Evolutionary conservation across 2,797 vertebrate species (phyloP), one percentile per base, ranked within the genome.

Genomic region (Manis crassicaudata): DNA sequence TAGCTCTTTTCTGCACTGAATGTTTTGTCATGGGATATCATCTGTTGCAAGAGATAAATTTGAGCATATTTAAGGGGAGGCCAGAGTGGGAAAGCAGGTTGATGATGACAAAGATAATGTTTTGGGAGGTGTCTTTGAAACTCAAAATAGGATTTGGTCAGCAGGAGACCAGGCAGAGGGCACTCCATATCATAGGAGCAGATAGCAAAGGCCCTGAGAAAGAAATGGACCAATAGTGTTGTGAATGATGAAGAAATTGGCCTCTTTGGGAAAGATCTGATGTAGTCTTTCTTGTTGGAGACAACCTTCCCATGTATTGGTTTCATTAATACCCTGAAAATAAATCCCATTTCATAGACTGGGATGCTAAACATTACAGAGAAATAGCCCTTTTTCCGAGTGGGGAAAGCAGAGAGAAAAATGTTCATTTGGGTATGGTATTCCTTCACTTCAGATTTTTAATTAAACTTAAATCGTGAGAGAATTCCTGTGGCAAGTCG

Each of bases 71-170:
- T 70, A 25, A 3, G 20, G 32, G 46, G 54, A 88, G 18, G 27
- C 46, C 18, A 60, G 4, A 79, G 11, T 43, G 25, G 5, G 63
- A 83, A 20, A 10, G 32, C 17, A 94, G 62, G 54, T 46, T 96
- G 86, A 91, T 93, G 56, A 95, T 83, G 60, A 92, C 6, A 5
- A 88, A 94, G 80, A 95, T 40, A 72, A 80, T 17, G 83, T 93
- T 70, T 29, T 54, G 20, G 50, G 18, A 18, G 52, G 14, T 68
- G 35, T 32, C 27, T 68, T 96, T 80, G 70, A 67, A 68, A 25
- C 3, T 88, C 11, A 11, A 92, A 96, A 88, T 40, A 56, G 32
- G 73, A 75, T 95, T 88, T 88, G 58, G 23, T 58, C 21, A 91
- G 60, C 18, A 76, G 77, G 60, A 93, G 21, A 65, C 54, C 46